Evolutionary conservation across 23 tunicate genomes (phyloP), one percentile per base, ranked within the genome.

Genomic region (Styela plicata): DNA sequence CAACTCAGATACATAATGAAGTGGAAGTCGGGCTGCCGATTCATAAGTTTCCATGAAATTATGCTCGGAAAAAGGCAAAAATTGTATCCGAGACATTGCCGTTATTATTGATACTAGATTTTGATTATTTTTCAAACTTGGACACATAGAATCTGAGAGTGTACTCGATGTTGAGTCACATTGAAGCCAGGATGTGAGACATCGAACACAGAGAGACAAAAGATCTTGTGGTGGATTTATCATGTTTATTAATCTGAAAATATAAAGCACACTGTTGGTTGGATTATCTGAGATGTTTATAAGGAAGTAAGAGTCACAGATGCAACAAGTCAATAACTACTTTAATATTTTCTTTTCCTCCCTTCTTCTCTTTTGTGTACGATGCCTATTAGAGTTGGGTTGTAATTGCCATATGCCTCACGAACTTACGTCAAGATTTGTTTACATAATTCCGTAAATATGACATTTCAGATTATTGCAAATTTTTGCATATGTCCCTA

Each of bases 181-280:
- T 31, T 87, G 75, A 33, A 93, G 21, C 84, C 88, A 88, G 30
- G 80, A 77, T 5, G 69, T 85, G 73, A 70, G 63, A 79, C 92
- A 93, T 18, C 62, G 74, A 36, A 93, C 34, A 70, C 90, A 85
- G 62, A 78, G 62, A 3, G 80, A 70, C 31, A 93, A 34, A 24
- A 93, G 82, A 31, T 76, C 62, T 0, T 79, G 33, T 31, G 98
- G 89, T 2, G 92, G 92, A 28, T 76, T 74, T 24, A 83, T 69
- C 34, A 67, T 93, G 22, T 84, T 87, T 23, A 74, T 52, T 17
- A 88, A 69, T 36, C 98, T 93, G 76, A 5, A 81, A 71, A 30
- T n/a, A n/a, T n/a, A n/a, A n/a, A n/a, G n/a, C n/a, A n/a, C n/a
- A n/a, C n/a, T n/a, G n/a, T n/a, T n/a, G n/a, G n/a, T n/a, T n/a